phyloP scores from a whole-genome alignment of 1,140 invertebrate species.

The Camponotus pennsylvanicus region DNA sequence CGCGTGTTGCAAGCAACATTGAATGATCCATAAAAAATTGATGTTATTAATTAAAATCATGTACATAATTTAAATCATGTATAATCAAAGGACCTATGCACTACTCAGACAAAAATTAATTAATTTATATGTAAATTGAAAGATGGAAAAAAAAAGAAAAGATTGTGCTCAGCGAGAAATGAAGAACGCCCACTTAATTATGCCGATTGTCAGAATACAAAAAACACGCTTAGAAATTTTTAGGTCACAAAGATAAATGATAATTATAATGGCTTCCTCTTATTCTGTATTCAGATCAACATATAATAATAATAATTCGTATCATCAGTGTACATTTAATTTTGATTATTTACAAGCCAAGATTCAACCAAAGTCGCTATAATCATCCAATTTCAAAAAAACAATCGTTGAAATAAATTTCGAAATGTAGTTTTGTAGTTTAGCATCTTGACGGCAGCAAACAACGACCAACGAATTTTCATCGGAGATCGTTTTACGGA shows the following conservation, averaged over 20 bases:
- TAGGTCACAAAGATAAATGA: conserved; percentile 7
- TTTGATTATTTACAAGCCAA: conserved; percentile 2
- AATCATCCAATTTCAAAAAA: conserved; percentile 28
- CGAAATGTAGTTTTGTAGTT: conserved; percentile 25
- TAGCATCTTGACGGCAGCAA: conserved; percentile 42
- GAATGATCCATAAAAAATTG: conserved; percentile 19
- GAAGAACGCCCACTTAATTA: conserved; percentile 38
- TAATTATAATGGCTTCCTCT: conserved; percentile 11
- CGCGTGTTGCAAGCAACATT: neutral
- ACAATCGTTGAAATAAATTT: conserved; percentile 36
- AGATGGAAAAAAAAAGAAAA: conserved; percentile 24
- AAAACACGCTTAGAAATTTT: neutral
- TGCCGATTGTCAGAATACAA: conserved; percentile 25
- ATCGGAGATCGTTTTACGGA: neutral
- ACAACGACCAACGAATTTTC: conserved; percentile 42
- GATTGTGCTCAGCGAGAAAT: neutral
- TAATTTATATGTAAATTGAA: conserved; percentile 50
- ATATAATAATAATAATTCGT: conserved; percentile 8
- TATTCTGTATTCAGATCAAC: neutral
- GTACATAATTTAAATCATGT: no score
- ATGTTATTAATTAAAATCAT: conserved; percentile 17
- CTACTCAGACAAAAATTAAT: conserved; percentile 29
- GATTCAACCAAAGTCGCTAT: conserved; percentile 6
- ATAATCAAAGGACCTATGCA: neutral
- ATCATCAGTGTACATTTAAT: neutral